Evolutionary conservation across 2,113 vertebrate genomes (phyloP).

Genomic region (Chamaetylas fuelleborni): DNA sequence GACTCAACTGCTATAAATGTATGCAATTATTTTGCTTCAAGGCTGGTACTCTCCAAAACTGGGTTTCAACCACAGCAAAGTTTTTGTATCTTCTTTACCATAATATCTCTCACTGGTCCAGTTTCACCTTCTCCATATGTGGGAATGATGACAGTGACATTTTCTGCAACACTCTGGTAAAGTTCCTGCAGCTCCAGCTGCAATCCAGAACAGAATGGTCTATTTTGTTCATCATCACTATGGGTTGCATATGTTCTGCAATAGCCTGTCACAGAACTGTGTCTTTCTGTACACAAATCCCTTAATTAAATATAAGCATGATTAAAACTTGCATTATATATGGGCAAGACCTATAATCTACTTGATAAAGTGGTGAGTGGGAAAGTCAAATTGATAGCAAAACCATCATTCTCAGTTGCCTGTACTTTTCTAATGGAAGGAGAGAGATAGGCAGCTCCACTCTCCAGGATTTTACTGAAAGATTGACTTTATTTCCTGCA

Average conservation of each 20-base stretch:
- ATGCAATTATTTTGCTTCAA: not conserved
- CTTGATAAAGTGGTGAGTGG: not conserved
- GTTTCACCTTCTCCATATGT: conserved; percentile 43
- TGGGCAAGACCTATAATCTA: not conserved
- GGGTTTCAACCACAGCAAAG: not conserved
- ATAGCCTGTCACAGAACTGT: conserved; percentile 35
- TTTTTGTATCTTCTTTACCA: not conserved
- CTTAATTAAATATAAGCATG: not conserved
- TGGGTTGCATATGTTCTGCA: conserved; percentile 35
- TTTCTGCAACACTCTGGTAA: conserved; percentile 36
- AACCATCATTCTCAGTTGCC: not conserved
- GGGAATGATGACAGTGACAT: conserved; percentile 46
- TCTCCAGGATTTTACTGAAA: not conserved
- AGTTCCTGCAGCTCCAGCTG: conserved; percentile 60
- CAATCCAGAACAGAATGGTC: conserved; percentile 39
- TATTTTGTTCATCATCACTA: conserved; percentile 64
- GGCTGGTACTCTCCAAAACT: not conserved
- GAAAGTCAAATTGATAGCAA: not conserved
- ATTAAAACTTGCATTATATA: not conserved
- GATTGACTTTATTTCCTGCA: not conserved
- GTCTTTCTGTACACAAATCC: conserved; percentile 49
- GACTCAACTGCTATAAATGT: not conserved
- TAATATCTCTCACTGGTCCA: conserved; percentile 46
- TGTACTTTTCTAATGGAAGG: not conserved
- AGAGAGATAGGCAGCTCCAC: not conserved